These are phyloP conservation scores for Pitta sordida DNA, from an alignment of 2,113 vertebrate species.

Conservation along the genomic window DNA sequence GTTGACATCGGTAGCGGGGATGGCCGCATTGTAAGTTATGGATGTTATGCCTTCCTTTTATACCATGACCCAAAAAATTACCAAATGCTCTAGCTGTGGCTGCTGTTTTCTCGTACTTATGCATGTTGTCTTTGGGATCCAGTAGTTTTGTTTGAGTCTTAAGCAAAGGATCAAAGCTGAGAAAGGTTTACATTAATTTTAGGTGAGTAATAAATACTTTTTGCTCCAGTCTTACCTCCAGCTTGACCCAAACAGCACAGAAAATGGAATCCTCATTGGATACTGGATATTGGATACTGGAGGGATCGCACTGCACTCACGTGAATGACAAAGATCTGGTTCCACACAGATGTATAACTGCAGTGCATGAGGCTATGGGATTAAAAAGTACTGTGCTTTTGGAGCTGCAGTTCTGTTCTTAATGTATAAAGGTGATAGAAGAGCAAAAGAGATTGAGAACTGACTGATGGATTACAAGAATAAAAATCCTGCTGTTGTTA, in stretches of 20 bases:
- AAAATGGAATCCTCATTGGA: too few relatives aligned
- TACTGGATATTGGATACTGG: neutral
- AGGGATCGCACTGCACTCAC: accelerated
- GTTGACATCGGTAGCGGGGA: conserved; percentile 95
- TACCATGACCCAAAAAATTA: accelerated
- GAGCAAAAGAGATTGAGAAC: neutral
- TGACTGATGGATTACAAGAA: neutral
- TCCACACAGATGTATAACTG: neutral
- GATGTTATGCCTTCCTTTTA: accelerated
- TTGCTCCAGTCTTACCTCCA: neutral
- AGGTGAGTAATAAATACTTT: neutral
- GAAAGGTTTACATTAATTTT: neutral
- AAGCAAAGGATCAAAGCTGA: neutral
- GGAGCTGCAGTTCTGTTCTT: neutral
- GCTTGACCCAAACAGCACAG: neutral
- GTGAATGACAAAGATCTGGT: neutral
- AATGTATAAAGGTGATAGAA: neutral
- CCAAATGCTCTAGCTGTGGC: accelerated
- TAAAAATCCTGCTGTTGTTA: neutral
- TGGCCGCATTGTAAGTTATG: conserved; percentile 87
- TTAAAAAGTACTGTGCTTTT: neutral
- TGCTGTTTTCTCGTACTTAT: neutral
- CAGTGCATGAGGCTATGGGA: neutral
- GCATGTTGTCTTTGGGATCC: neutral
- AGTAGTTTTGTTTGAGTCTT: neutral